Percentiles rank a stretch among this genome's conserved stretches.
Conservation (phyloP, 1,140 invertebrate species). For the Anadara kagoshimensis region DNA sequence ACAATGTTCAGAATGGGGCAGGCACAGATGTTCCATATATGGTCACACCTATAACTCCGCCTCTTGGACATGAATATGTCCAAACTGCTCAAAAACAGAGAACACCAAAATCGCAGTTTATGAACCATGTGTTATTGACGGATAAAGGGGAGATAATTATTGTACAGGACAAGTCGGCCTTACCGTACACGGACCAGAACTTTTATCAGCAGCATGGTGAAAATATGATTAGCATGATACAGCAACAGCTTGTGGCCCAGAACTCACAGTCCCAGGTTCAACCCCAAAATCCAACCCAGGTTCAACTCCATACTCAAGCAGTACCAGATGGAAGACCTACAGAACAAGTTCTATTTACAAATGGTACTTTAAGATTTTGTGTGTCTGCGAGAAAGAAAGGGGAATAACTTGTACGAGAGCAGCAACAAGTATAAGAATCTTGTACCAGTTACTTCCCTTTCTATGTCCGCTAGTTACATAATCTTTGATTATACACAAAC, state of each 20-base stretch:
- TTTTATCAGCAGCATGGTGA: background rate
- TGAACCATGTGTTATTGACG: background rate
- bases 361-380: too few relatives aligned
- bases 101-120: background rate
- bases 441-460: too few relatives aligned
- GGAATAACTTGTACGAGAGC: too few relatives aligned
- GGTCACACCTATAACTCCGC: background rate
- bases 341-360: too few relatives aligned
- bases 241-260: background rate
- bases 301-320: too few relatives aligned
- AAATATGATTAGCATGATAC: background rate
- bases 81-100: background rate
- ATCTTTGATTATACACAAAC: too few relatives aligned
- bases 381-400: too few relatives aligned
- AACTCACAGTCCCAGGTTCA: background rate
- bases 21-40: background rate
- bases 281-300: too few relatives aligned
- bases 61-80: constrained; percentile 16
- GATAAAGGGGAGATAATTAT: background rate
- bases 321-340: too few relatives aligned
- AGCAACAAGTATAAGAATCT: too few relatives aligned
- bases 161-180: background rate
- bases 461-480: too few relatives aligned
- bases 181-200: background rate
- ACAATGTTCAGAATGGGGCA: background rate